These are phyloP conservation scores for Rhombomys opimus DNA, from an alignment of 2,113 vertebrate genomes.

Conservation along the genomic window DNA sequence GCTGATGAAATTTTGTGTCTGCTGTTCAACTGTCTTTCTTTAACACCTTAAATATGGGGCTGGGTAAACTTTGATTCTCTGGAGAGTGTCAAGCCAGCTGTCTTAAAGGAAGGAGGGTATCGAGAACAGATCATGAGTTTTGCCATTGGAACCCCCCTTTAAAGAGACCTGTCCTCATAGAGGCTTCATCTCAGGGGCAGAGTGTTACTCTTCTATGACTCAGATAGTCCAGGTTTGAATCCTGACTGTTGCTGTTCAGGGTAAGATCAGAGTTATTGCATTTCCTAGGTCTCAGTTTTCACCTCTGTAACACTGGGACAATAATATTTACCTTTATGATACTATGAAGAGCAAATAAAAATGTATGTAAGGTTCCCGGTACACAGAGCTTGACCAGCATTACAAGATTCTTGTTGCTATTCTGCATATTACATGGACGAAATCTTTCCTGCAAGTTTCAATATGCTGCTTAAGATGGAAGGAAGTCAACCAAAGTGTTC, in stretches of 20 bases:
- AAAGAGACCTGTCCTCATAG: neutral
- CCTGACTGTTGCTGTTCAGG: neutral
- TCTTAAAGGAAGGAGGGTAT: neutral
- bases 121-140: neutral
- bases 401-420: neutral
- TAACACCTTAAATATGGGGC: neutral
- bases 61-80: neutral
- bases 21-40: neutral
- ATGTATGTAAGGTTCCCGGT: neutral
- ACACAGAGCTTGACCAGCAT: too few species aligned
- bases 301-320: neutral
- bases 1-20: neutral
- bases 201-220: neutral
- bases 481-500: neutral
- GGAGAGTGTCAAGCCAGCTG: neutral
- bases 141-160: neutral
- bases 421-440: neutral
- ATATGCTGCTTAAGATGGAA: neutral
- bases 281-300: neutral
- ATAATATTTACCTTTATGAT: neutral
- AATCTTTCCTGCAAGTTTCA: neutral
- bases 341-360: neutral
- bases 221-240: neutral
- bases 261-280: neutral
- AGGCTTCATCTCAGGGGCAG: neutral